Percentiles rank a stretch among this genome's conserved stretches.
Evolutionary conservation across 2,888 invertebrate species (phyloP).

Genomic region (Cinara cedri): DNA sequence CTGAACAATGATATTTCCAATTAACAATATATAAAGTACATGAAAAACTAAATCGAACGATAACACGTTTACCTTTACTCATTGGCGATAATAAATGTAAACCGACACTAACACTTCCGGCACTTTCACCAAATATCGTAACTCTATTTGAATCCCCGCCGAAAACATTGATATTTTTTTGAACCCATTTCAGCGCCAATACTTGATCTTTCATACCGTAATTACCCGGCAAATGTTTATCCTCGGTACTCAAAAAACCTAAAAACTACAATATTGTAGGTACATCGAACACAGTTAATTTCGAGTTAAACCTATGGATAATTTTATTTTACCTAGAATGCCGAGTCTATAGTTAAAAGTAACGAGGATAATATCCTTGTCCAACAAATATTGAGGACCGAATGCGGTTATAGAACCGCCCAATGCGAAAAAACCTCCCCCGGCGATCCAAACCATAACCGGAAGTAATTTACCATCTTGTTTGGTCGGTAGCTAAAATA

Average conservation of each 20-base stretch:
- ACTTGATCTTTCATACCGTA: constrained; percentile 58
- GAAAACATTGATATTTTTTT: constrained; percentile 69
- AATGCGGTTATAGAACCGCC: constrained; percentile 21
- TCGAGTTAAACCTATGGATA: too few relatives aligned
- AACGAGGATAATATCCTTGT: constrained; percentile 60
- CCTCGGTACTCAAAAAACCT: constrained; percentile 73
- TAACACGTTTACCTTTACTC: constrained; percentile 32
- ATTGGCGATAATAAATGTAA: constrained; percentile 71
- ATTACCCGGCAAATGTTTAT: constrained; percentile 64
- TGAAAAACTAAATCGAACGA: too few relatives aligned
- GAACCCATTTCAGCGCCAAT: constrained; percentile 70
- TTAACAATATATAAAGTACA: too few relatives aligned
- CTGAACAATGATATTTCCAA: background rate
- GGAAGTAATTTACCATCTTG: constrained; percentile 58
- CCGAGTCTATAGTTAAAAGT: constrained; percentile 58
- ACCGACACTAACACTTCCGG: constrained; percentile 73
- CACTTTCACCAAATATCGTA: constrained; percentile 75
- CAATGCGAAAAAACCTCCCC: constrained; percentile 64
- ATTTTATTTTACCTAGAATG: constrained; percentile 53
- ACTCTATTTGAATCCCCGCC: constrained; percentile 71
- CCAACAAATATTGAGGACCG: constrained; percentile 58
- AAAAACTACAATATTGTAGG: too few relatives aligned
- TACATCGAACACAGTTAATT: too few relatives aligned
- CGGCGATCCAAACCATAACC: constrained; percentile 66
- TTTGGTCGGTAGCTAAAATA: background rate